Evolutionary conservation across 2,113 vertebrate species (phyloP).

Genomic region (Anser cygnoides): DNA sequence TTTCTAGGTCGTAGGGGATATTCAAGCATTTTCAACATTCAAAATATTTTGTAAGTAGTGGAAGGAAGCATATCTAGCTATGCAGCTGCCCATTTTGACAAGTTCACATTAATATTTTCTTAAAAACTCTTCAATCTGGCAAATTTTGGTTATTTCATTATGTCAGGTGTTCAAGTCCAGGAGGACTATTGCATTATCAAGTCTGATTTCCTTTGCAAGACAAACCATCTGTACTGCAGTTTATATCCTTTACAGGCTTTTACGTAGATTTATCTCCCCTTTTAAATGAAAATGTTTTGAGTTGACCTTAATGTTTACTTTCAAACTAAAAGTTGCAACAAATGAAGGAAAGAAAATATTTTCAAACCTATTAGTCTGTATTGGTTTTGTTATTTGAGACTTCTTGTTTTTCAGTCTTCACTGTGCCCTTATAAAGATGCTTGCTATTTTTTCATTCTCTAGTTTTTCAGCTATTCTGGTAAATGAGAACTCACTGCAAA

Average conservation of each 20-base stretch:
- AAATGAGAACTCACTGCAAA: background rate
- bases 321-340: background rate
- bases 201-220: background rate
- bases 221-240: background rate
- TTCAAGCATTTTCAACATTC: background rate
- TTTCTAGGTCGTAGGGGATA: background rate
- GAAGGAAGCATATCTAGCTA: background rate
- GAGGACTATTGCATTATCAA: background rate
- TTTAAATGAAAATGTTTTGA: background rate
- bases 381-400: background rate
- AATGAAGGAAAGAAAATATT: background rate
- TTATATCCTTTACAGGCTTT: background rate
- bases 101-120: background rate
- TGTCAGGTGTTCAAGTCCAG: background rate
- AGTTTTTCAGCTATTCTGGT: background rate
- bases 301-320: background rate
- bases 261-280: background rate
- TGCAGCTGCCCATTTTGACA: background rate
- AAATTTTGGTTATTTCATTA: background rate
- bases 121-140: background rate
- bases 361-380: background rate
- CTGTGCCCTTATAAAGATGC: background rate
- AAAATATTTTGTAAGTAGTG: background rate
- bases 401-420: background rate
- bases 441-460: background rate